Evolutionary conservation across 2,888 invertebrate genomes (phyloP).

Genomic region (Leistus spinibarbis): DNA sequence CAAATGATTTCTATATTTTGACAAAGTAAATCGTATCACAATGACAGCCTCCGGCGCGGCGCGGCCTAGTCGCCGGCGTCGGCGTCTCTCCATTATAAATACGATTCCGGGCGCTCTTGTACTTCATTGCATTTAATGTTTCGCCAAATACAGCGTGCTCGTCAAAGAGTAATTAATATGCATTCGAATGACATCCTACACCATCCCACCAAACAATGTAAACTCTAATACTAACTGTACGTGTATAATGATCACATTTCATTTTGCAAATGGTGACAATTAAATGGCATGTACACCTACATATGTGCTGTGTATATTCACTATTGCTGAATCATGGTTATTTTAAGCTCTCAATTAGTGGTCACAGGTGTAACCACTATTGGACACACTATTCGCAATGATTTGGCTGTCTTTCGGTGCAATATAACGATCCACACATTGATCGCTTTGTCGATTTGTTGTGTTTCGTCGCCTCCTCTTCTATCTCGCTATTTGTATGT

Average conservation of each 20-base stretch:
- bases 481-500: background rate
- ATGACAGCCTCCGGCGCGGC: slow-evolving; percentile 5
- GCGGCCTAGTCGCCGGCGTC: too few species aligned
- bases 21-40: slow-evolving; percentile 36
- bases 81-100: slow-evolving; percentile 28
- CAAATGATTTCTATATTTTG: slow-evolving; percentile 25
- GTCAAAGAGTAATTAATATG: slow-evolving; percentile 24
- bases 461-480: background rate
- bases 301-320: background rate
- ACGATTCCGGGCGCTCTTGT: slow-evolving; percentile 12
- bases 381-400: background rate
- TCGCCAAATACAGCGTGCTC: slow-evolving; percentile 15
- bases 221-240: slow-evolving; percentile 2
- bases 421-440: background rate
- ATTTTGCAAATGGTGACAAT: background rate
- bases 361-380: background rate
- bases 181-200: slow-evolving; percentile 3
- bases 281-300: background rate
- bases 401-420: background rate
- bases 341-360: slow-evolving; percentile 6
- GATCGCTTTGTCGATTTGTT: background rate
- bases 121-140: slow-evolving; percentile 25
- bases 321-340: background rate
- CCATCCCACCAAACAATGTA: background rate
- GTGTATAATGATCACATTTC: slow-evolving; percentile 1